Base-by-base conservation (phyloP, 1,140 invertebrate genomes). In the Leptinotarsa defecta region DNA sequence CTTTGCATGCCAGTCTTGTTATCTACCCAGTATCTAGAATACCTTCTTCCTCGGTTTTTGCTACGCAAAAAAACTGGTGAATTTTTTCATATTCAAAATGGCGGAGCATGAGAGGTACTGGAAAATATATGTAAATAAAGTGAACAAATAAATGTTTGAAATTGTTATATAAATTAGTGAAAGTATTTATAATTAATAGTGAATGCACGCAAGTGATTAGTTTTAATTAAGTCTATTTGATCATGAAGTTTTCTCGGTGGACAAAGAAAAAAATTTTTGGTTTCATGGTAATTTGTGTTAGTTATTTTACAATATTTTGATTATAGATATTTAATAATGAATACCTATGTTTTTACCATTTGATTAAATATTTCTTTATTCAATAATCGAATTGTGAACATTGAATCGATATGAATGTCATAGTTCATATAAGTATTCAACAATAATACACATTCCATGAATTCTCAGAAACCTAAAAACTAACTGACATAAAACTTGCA, bases 191-290 rank as follows among this genome's bases (percentile, higher is more conserved):
- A 57, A 19, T 57, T 57, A 8, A 15, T 57, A 57, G 15, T 57
- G 34, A 1, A 57, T 57, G 52, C 52, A 57, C n/a, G 52, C 52
- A 57, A 17, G 52, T 57, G 52, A 17, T 15, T 15, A n/a, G 52
- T 57, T 57, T 57, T 57, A 57, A 17, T 57, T 57, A 57, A 17
- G 52, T 57, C 1, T 57, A 57, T 15, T 57, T 3, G 15, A 65
- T 34, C 34, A 74, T 74, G 73, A 73, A 73, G 57, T 63, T 73
- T 63, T 73, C 71, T 22, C 75, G 76, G 48, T 80, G 77, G 77
- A 76, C 77, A 48, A 79, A 74, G 74, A 77, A 76, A 49, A 79
- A 71, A 43, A 68, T 78, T 71, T 67, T 79, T 48, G 70, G 74
- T 15, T 76, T 77, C 69, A 74, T 78, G 79, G 80, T 81, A 74